Conservation (phyloP, 1,140 invertebrate species). For the Tetraneura akinire region DNA sequence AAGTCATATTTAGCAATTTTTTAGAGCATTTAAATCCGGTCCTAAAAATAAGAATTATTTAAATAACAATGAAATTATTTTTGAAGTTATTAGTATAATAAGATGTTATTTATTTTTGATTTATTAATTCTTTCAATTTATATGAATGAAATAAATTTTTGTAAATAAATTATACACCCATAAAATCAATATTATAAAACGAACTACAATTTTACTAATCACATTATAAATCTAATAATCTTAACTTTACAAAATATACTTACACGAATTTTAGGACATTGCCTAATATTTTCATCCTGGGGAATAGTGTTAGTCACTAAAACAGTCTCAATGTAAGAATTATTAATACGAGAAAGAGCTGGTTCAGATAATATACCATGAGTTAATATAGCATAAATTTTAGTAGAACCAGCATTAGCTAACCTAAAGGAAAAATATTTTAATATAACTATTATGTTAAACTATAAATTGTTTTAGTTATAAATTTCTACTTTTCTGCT, state of each 20-base stretch:
- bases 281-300: constrained; percentile 94
- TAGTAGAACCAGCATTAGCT: constrained; percentile 92
- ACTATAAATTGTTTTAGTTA: neutral
- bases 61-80: too few species aligned
- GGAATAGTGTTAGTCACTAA: constrained; percentile 99
- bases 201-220: too few species aligned
- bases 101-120: too few species aligned
- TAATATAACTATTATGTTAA: neutral
- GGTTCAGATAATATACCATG: constrained; percentile 98
- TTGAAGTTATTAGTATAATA: too few species aligned
- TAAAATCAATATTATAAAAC: too few species aligned
- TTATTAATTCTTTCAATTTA: too few species aligned
- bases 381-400: constrained; percentile 96
- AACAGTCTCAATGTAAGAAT: constrained; percentile 95
- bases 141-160: too few species aligned
- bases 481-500: constrained; percentile 78
- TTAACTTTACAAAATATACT: constrained; percentile 36
- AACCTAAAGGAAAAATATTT: constrained; percentile 63
- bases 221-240: too few species aligned
- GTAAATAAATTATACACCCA: too few species aligned
- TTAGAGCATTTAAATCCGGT: too few species aligned
- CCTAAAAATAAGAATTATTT: too few species aligned
- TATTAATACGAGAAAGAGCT: constrained; percentile 93
- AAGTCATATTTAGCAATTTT: too few species aligned
- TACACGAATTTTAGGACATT: constrained; percentile 93